Conservation (phyloP, 2,113 vertebrate genomes). For the Gnathonemus echidnorhynchus region DNA sequence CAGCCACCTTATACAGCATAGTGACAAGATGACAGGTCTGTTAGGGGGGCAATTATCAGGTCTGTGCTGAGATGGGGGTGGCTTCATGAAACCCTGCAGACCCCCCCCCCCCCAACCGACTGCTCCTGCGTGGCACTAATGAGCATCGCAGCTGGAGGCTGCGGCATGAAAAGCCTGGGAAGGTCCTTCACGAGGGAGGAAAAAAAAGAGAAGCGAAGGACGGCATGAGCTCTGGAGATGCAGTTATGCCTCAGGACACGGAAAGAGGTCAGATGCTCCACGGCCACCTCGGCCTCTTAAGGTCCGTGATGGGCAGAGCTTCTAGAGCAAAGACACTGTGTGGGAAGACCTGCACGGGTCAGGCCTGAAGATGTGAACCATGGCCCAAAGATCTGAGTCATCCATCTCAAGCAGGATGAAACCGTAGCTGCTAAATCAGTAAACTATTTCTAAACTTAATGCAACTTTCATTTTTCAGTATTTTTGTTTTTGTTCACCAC, state of each 20-base stretch:
- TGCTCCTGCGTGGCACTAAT: neutral
- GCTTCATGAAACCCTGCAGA: neutral
- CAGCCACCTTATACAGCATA: neutral
- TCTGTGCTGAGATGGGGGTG: neutral
- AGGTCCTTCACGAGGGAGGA: neutral
- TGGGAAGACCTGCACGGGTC: neutral
- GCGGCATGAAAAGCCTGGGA: neutral
- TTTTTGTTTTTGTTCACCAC: neutral
- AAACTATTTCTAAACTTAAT: neutral
- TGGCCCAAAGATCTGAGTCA: neutral
- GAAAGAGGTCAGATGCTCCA: neutral
- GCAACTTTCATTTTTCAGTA: neutral
- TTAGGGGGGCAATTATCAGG: neutral
- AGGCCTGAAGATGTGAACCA: neutral
- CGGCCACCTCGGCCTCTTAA: neutral
- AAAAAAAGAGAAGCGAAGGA: neutral
- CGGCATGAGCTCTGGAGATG: neutral
- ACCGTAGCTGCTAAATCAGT: neutral
- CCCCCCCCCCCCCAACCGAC: neutral
- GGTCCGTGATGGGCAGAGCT: neutral
- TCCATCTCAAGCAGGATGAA: neutral
- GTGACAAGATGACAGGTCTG: neutral
- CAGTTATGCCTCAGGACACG: neutral
- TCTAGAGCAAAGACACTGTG: neutral
- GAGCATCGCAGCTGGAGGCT: neutral